Conservation (phyloP, 2,797 vertebrate genomes). For the Brachymystax lenok region DNA sequence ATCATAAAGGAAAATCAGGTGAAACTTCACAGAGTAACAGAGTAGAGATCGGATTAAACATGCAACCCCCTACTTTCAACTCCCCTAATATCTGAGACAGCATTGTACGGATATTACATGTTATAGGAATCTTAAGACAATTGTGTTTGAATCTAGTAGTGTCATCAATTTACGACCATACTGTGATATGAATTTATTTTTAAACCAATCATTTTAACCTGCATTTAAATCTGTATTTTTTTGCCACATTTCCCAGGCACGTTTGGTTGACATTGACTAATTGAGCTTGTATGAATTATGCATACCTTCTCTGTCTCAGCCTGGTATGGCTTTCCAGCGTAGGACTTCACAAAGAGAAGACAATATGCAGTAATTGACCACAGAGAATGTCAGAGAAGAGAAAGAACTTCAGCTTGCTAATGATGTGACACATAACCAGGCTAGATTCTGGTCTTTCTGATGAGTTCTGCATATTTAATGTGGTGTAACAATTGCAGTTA, state of each 20-base stretch:
- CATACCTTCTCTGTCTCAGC: background rate
- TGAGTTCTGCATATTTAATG: slow-evolving; percentile 4
- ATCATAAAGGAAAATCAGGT: background rate
- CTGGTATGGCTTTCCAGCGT: background rate
- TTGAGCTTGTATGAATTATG: too few species aligned
- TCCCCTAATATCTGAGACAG: background rate
- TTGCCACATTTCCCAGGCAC: too few species aligned
- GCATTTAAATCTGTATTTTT: too few species aligned
- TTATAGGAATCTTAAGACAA: background rate
- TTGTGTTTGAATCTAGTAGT: background rate
- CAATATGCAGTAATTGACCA: slow-evolving; percentile 38
- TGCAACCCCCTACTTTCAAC: background rate
- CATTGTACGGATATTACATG: background rate
- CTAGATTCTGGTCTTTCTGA: background rate
- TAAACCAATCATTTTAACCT: too few species aligned
- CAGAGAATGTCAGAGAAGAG: slow-evolving; percentile 38
- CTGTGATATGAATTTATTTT: too few species aligned
- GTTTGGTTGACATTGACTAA: too few species aligned
- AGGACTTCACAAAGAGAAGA: slow-evolving; percentile 32
- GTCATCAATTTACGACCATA: background rate
- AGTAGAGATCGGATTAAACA: background rate
- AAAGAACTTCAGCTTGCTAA: slow-evolving; percentile 12
- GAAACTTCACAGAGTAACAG: too few species aligned
- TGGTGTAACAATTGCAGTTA: background rate
- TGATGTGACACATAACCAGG: slow-evolving; percentile 12